Base-by-base conservation (phyloP, 37 sponge, comb jelly and placozoan genomes). In the Halichondria panicea region DNA sequence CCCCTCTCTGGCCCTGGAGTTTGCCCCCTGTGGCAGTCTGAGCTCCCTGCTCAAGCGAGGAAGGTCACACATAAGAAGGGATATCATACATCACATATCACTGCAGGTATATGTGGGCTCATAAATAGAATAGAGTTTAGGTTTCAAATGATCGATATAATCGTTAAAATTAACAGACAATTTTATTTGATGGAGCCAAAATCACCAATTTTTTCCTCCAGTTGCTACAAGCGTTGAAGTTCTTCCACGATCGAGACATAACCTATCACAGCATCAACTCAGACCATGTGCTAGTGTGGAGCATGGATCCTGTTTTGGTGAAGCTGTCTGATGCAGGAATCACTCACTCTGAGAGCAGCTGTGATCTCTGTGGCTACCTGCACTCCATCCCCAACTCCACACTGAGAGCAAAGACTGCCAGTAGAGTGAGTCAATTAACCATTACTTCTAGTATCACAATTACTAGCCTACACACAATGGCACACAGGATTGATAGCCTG, bases 311-410 rank as follows among this genome's bases (percentile, higher is more conserved):
- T 9, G 25, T 88, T 35, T 48, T 22, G 13, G 70, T 92, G 45
- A 87, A 84, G 39, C 81, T 92, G 61, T 87, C 88, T 21, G 88
- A 92, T 24, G 33, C 70, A 7, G 85, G 88, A 21, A 61, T 87
- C 28, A 67, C 81, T 0, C 85, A 84, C 59, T 53, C 54, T 19
- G 22, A 61, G 48, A 19, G 36, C 48, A 56, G 45, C 66, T 90
- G 90, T 48, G n/a, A 61, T 54, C 84, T 89, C 39, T 28, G 57
- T 55, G 43, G 30, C 4, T 74, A 74, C 61, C 30, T 56, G 45
- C 8, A 74, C 11, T 59, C 42, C 25, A 31, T 60, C 3, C 74
- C 61, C 19, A 25, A 18, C 31, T 42, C 35, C 63, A 13, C 59
- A 74, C 5, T 0, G 6, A 21, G 3, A 55, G 22, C 25, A 25